Conservation (phyloP, 2,888 invertebrate genomes). For the Heteromyza rotundicornis region DNA sequence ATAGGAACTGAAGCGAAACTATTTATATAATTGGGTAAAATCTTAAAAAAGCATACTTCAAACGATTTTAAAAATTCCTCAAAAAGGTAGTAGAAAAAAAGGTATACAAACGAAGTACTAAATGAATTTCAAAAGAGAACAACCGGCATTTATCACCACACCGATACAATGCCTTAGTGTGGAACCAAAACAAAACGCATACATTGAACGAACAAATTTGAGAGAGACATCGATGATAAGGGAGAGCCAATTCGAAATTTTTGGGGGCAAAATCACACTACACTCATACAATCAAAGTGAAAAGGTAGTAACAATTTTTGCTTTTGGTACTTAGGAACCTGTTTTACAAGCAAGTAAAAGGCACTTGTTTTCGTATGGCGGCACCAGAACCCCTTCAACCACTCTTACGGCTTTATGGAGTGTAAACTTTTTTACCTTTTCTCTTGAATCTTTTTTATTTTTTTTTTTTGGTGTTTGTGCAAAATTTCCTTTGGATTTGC, state of each 20-base stretch:
- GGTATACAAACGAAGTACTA: neutral
- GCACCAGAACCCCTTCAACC: too few relatives aligned
- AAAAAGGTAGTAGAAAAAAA: too few relatives aligned
- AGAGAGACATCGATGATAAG: slow-evolving; percentile 24
- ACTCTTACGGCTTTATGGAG: too few relatives aligned
- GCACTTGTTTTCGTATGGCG: slow-evolving; percentile 38
- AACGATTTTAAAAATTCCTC: too few relatives aligned
- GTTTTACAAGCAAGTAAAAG: slow-evolving; percentile 45
- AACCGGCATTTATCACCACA: too few relatives aligned
- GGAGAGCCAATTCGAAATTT: neutral
- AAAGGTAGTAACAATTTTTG: neutral
- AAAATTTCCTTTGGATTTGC: slow-evolving; percentile 44
- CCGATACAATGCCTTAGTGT: slow-evolving; percentile 33
- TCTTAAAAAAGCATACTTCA: too few relatives aligned
- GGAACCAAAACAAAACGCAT: slow-evolving; percentile 57
- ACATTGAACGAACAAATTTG: slow-evolving; percentile 29
- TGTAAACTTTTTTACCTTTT: too few relatives aligned
- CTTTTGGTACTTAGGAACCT: slow-evolving; percentile 42
- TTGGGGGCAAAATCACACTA: neutral
- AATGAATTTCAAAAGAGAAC: neutral
- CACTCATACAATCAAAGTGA: slow-evolving; percentile 23
- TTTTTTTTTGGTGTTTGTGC: slow-evolving; percentile 37
- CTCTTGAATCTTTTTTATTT: too few relatives aligned
- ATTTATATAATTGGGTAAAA: too few relatives aligned
- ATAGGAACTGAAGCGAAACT: too few relatives aligned